phyloP scores from a whole-genome alignment of 1,140 invertebrate species.

The Panulirus ornatus region DNA sequence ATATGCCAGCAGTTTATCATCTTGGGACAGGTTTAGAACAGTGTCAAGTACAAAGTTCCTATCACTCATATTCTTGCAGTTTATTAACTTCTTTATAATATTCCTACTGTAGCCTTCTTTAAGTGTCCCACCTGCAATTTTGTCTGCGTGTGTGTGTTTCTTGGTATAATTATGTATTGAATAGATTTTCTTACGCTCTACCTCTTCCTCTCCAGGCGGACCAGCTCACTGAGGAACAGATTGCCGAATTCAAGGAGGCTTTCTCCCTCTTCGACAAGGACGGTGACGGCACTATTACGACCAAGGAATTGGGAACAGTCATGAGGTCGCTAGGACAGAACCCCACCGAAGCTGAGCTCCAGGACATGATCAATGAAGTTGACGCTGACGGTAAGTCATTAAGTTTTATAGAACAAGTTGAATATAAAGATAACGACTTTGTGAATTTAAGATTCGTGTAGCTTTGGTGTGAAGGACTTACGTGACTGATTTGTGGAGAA shows the following conservation, averaged over 20 bases:
- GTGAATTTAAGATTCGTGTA: background rate
- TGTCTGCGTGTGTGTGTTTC: too few species aligned
- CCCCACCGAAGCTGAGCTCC: constrained; percentile 99
- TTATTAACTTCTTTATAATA: too few species aligned
- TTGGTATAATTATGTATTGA: too few species aligned
- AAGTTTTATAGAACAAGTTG: too few species aligned
- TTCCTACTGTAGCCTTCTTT: too few species aligned
- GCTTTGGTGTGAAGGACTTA: background rate
- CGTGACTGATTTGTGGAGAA: background rate
- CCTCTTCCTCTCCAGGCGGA: constrained; percentile 86
- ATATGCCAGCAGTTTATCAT: too few species aligned
- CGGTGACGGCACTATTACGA: constrained; percentile 99
- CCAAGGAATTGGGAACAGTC: constrained; percentile 99
- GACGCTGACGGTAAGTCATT: constrained; percentile 98
- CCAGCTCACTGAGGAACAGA: constrained; percentile 98
- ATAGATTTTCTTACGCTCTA: too few species aligned
- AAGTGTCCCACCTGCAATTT: too few species aligned
- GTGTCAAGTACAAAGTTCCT: too few species aligned
- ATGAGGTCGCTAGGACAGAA: constrained; percentile 99
- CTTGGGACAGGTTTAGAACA: too few species aligned
- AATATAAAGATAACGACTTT: too few species aligned
- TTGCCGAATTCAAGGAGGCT: constrained; percentile 99
- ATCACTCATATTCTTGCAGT: too few species aligned
- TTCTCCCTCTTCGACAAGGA: constrained; percentile 99
- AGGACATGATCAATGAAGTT: constrained; percentile 99